Base-by-base conservation (phyloP, 2,113 vertebrate species). In the Lepus americanus region DNA sequence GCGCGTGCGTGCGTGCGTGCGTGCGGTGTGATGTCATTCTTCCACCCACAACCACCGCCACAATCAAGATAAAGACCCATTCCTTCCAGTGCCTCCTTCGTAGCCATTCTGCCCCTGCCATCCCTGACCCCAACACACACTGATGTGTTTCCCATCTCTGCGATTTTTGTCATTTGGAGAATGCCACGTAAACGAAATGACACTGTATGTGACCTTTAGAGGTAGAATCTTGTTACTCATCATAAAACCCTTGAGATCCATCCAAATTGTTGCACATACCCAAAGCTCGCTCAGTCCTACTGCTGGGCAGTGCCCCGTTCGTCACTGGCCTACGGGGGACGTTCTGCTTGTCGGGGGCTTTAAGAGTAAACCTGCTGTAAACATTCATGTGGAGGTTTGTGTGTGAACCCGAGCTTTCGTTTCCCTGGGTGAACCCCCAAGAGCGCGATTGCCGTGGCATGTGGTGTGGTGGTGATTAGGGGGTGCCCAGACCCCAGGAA, bases 81-180 rank as follows among this genome's bases (percentile, higher is more conserved):
- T 36, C 17, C 31, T 23, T 25, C 72, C 51, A 16, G 5, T 31
- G 29, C 29, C 25, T 55, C 16, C 69, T 53, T 29, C 33, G 6
- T 2, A 55, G 20, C 74, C 59, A 76, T 17, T 25, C 27, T 59
- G 84, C 49, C 55, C 69, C 49, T 49, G 8, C 25, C 22, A 14
- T 25, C 53, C 29, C 17, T 51, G 51, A 67, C 33, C 12, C 69
- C 83, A 31, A 44, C 39, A 86, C 19, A 23, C 19, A 31, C 29
- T 2, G 23, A 64, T 74, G 77, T 63, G 61, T 39, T 69, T 51
- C 14, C 33, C 10, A 16, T 23, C 76, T 36, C 59, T 2, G 1
- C 23, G 49, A 36, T 51, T 87, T 92, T 66, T 76, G 36, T 81
- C 89, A 81, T 91, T 82, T 91, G 59, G 6, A 87, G 76, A 87